Base-by-base conservation (phyloP, 2,888 invertebrate genomes). In the Pammene aurita region DNA sequence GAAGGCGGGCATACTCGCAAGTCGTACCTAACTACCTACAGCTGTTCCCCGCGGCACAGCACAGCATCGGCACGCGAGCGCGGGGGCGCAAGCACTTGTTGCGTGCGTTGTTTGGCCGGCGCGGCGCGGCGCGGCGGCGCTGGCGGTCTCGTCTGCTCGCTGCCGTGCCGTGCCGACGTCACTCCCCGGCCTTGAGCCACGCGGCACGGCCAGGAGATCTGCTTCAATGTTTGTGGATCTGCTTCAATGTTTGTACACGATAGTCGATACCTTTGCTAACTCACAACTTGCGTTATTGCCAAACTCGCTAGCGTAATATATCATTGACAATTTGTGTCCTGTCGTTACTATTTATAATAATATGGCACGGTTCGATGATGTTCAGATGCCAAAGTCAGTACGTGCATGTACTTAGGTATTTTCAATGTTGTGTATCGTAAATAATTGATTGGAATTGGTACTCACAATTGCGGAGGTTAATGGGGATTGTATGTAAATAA, bases 61-160 rank as follows among this genome's bases (percentile, higher is more conserved):
- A n/a, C n/a, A n/a, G n/a, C n/a, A n/a, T n/a, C n/a, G 83, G 84
- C 80, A 83, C 84, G 84, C 79, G 80, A 75, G 79, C 77, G 85
- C 81, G 86, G 83, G 84, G 84, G 86, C 84, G 86, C 82, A 85
- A 68, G 71, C 73, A 52, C 81, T 88, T 90, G 90, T 92, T 90
- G 91, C 89, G 92, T 92, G 91, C 89, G 89, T 86, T 89, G 89
- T 89, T 90, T 88, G 85, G 89, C 86, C 87, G 87, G 84, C 82
- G 84, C 63, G 85, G 26, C 26, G 26, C 26, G 26, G 26, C 26
- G 26, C 26, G 26, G 26, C 26, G 26, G 87, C 85, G 86, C 87
- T 87, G 88, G 87, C 76, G 74, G 71, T 68, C 80, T 80, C 79
- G 78, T 76, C 75, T 71, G 71, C 44, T 55, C 60, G 42, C 57